Base-by-base conservation (phyloP, 2,888 invertebrate species). In the Myathropa florea region DNA sequence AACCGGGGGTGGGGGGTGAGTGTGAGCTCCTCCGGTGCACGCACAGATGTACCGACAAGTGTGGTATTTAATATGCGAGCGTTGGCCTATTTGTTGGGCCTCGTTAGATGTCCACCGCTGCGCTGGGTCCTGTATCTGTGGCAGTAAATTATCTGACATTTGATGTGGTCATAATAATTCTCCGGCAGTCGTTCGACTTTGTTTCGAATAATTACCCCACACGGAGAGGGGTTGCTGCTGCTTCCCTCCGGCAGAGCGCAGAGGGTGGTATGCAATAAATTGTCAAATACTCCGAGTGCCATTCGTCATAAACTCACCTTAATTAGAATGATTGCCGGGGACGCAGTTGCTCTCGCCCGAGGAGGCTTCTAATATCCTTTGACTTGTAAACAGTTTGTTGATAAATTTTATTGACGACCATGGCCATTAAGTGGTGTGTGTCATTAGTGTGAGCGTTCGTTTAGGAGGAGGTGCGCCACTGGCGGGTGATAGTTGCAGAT, bases 161-260 rank as follows among this genome's bases (percentile, higher is more conserved):
- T 88, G 88, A 88, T 88, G 88, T 88, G 88, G 88, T 88, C 88
- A 85, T 88, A 88, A 88, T 88, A 88, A 85, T 88, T 88, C 83
- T 88, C 76, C 65, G 64, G 67, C 82, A 73, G 79, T 82, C 46
- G 59, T 67, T 83, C 80, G 81, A 88, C 75, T 88, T 83, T 73
- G 86, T 78, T 64, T 83, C 77, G 82, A 73, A 86, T 86, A 86
- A 82, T 85, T 82, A 73, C 82, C 18, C 7, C 18, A 7, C 46
- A 1, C 18, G 33, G 2, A 7, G 33, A 33, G 33, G 33, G 33
- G 28, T 4, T 33, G 33, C 4, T n/a, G 33, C 6, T 7, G 9
- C 2, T 7, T n/a, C 2, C 39, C 14, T 3, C 39, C 55, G 75
- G 46, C 81, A 30, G 9, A 14, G 26, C n/a, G n/a, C n/a, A n/a